A percentile compares a stretch with the other conserved stretches of the same genome.
These are phyloP conservation scores for Cotesia vestalis DNA, from an alignment of 1,140 invertebrate genomes.

Conservation along the genomic window DNA sequence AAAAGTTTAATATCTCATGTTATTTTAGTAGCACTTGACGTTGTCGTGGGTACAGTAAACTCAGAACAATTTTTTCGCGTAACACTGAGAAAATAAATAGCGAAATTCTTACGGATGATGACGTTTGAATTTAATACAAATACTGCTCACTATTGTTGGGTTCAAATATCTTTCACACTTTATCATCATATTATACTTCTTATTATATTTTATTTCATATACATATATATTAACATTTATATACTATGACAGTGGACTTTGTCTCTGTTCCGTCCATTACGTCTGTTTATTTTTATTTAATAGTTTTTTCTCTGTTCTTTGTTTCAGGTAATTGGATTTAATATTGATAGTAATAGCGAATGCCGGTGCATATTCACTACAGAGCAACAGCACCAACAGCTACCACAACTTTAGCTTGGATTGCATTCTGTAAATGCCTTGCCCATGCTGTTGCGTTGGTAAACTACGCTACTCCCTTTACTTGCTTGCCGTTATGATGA, in stretches of 20 bases:
- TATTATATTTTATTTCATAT: background rate
- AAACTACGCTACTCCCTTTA: background rate
- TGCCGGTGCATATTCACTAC: no score
- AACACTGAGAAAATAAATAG: background rate
- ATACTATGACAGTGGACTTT: background rate
- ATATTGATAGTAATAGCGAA: slow-evolving; percentile 5
- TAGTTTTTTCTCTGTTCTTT: slow-evolving; percentile 32
- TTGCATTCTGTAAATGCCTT: no score
- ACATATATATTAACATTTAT: no score
- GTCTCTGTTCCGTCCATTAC: slow-evolving; percentile 23
- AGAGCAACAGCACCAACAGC: no score
- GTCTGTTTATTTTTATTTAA: slow-evolving; percentile 33
- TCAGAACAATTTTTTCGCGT: background rate
- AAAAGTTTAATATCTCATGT: slow-evolving; percentile 38
- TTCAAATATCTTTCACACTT: slow-evolving; percentile 10
- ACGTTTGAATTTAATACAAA: slow-evolving; percentile 27
- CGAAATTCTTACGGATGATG: slow-evolving; percentile 26
- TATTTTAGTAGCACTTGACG: slow-evolving; percentile 26
- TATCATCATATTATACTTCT: background rate
- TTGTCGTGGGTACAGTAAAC: background rate
- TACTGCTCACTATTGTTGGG: slow-evolving; percentile 11
- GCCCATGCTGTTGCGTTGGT: no score
- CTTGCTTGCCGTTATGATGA: background rate
- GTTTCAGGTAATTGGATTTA: slow-evolving; percentile 39
- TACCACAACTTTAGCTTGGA: no score